A percentile compares a stretch with the other conserved stretches of the same genome.
Conservation (phyloP, 2,888 invertebrate species). For the Stegana nigrithorax region DNA sequence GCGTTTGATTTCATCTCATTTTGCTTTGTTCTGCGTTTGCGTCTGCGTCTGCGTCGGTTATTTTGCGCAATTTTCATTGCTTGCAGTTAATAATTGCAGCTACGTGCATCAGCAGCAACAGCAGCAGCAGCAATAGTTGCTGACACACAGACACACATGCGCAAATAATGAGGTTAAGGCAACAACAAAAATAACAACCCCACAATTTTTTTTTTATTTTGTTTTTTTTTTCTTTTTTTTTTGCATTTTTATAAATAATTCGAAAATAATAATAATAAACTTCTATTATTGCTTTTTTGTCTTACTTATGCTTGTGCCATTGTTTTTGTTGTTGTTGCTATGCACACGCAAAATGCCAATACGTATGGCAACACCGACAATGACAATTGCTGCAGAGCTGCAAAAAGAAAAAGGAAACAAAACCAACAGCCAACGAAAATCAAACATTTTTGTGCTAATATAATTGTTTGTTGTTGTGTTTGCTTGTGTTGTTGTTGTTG, state of each 20-base stretch:
- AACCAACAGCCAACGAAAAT: too few species aligned
- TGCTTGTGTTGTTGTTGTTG: conserved; percentile 18
- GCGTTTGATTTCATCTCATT: conserved; percentile 1
- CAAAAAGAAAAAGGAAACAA: too few species aligned
- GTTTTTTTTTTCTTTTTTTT: too few species aligned
- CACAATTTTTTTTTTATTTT: conserved; percentile 34
- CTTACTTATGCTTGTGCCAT: too few species aligned
- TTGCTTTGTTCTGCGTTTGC: background rate
- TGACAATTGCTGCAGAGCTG: too few species aligned
- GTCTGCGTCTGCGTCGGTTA: background rate
- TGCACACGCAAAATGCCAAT: too few species aligned
- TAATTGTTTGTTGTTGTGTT: too few species aligned
- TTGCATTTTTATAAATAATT: conserved; percentile 49
- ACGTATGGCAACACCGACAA: too few species aligned
- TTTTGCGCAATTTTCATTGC: conserved; percentile 45
- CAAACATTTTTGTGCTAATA: too few species aligned
- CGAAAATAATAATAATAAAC: conserved; percentile 54
- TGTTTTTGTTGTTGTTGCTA: conserved; percentile 4
- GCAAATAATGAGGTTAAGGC: conserved; percentile 34
- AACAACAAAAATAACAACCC: conserved; percentile 23
- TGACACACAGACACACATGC: background rate
- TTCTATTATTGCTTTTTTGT: too few species aligned
- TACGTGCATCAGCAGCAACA: conserved; percentile 57
- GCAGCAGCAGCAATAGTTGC: conserved; percentile 48
- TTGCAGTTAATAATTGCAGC: conserved; percentile 52